These are phyloP conservation scores for Chaenodraco wilsoni DNA, from an alignment of 2,797 vertebrate species.

Conservation along the genomic window DNA sequence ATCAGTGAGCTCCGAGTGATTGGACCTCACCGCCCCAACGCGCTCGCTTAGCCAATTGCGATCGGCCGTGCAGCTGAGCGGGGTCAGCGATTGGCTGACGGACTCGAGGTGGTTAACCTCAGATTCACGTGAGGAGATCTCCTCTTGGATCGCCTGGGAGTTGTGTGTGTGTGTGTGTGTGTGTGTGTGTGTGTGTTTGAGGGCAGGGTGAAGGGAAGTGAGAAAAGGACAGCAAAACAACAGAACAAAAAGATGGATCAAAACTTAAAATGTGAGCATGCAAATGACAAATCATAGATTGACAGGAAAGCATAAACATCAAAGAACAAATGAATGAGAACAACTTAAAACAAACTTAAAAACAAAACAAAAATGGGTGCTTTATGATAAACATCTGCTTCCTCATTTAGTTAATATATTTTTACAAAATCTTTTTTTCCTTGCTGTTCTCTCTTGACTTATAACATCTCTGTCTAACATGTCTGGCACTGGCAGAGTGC, in stretches of 20 bases:
- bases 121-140: slow-evolving; percentile 84
- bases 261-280: slow-evolving; percentile 74
- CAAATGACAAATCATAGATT: slow-evolving; percentile 72
- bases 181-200: slow-evolving; percentile 25
- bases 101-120: slow-evolving; percentile 86
- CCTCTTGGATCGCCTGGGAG: slow-evolving; percentile 92
- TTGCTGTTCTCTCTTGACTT: too few species aligned
- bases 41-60: slow-evolving; percentile 88
- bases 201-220: slow-evolving; percentile 26
- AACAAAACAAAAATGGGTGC: not conserved
- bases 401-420: too few species aligned
- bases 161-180: slow-evolving; percentile 16
- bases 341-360: slow-evolving; percentile 18
- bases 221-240: slow-evolving; percentile 57
- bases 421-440: too few species aligned
- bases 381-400: too few species aligned
- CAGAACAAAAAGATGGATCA: slow-evolving; percentile 73
- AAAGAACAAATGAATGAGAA: slow-evolving; percentile 31
- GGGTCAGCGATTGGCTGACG: slow-evolving; percentile 88
- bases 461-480: too few species aligned
- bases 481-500: too few species aligned
- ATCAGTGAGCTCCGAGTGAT: slow-evolving; percentile 88
- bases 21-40: slow-evolving; percentile 85
- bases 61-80: slow-evolving; percentile 89
- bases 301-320: slow-evolving; percentile 46